A percentile compares a stretch with the other conserved stretches of the same genome.
phyloP scores from a whole-genome alignment of 2,797 vertebrate genomes.

The Pygocentrus nattereri region DNA sequence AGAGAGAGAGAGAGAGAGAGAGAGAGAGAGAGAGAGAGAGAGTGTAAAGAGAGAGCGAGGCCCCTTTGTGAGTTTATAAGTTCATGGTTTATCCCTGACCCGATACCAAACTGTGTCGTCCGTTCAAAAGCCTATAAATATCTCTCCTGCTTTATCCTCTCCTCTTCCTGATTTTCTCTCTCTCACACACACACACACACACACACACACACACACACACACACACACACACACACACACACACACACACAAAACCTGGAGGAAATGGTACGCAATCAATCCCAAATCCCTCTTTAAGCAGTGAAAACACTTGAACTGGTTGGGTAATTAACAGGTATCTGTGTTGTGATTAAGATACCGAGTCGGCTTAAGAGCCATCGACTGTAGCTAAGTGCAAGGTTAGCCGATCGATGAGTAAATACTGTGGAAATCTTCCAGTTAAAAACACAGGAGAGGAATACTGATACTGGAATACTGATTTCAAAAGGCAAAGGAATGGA shows the following conservation, averaged over 20 bases:
- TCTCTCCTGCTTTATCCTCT: constrained; percentile 72
- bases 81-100: constrained; percentile 85
- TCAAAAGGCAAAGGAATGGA: constrained; percentile 29
- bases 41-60: constrained; percentile 65
- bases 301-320: constrained; percentile 81
- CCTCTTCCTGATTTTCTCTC: constrained; percentile 56
- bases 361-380: constrained; percentile 78
- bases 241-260: constrained; percentile 62
- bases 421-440: constrained; percentile 61
- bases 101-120: constrained; percentile 76
- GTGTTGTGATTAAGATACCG: constrained; percentile 82
- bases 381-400: constrained; percentile 79
- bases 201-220: constrained; percentile 50
- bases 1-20: constrained; percentile 64
- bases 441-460: constrained; percentile 40
- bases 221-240: constrained; percentile 53
- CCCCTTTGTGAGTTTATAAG: constrained; percentile 84
- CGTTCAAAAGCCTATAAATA: constrained; percentile 78
- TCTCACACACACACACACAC: constrained; percentile 56
- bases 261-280: constrained; percentile 72
- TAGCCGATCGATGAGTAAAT: constrained; percentile 72
- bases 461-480: constrained; percentile 52
- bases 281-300: constrained; percentile 80
- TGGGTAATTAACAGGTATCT: constrained; percentile 86
- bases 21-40: constrained; percentile 58